These are phyloP conservation scores for Hypsibius dujardini DNA, from an alignment of 1,140 invertebrate genomes.

Conservation along the genomic window DNA sequence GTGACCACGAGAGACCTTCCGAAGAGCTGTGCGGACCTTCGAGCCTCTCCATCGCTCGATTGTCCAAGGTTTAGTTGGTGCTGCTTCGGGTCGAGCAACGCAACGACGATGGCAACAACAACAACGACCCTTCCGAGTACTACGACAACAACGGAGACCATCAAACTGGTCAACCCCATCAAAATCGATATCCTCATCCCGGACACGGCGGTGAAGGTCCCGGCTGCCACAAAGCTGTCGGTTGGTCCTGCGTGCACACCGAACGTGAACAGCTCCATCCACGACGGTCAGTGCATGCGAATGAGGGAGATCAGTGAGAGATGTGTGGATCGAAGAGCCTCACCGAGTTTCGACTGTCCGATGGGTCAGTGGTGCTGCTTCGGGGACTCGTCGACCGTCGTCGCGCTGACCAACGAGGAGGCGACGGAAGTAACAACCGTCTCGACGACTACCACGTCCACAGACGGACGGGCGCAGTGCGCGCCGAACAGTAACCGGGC, in stretches of 20 bases:
- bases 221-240: not conserved
- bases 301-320: not conserved
- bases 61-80: conserved; percentile 1
- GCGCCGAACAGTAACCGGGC: not conserved
- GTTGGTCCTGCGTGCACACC: not conserved
- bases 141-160: not conserved
- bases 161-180: too few species aligned
- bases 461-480: not conserved
- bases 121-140: not conserved
- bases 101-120: not conserved
- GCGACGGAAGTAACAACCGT: not conserved
- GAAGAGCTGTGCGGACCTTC: not conserved
- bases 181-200: too few species aligned
- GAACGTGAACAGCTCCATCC: not conserved
- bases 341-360: not conserved
- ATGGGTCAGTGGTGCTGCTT: conserved; percentile 6
- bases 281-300: conserved; percentile 7
- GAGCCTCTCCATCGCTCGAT: not conserved
- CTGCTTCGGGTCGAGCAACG: not conserved
- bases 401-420: not conserved
- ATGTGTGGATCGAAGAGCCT: conserved; percentile 5
- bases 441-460: not conserved
- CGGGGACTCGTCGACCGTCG: not conserved
- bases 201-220: too few species aligned
- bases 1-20: not conserved